phyloP scores from a whole-genome alignment of 2,113 vertebrate genomes.

The Proterorhinus semilunaris region DNA sequence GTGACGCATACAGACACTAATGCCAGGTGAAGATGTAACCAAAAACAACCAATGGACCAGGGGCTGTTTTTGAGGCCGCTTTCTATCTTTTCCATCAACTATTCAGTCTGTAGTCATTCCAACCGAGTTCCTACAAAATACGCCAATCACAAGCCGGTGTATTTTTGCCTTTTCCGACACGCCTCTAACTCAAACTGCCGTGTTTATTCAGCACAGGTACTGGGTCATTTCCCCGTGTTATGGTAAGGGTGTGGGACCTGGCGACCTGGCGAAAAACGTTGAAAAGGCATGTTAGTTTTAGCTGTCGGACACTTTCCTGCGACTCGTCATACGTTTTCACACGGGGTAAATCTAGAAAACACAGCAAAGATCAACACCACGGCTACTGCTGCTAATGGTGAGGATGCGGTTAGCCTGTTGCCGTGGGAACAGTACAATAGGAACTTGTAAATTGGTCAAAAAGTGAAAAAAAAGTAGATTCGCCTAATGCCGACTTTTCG shows the following conservation, averaged over 20 bases:
- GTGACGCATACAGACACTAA: too few species aligned
- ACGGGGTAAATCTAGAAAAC: neutral
- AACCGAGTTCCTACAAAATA: too few species aligned
- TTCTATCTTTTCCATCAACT: too few species aligned
- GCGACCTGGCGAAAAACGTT: neutral
- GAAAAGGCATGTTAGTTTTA: slow-evolving; percentile 2
- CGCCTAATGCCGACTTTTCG: too few species aligned
- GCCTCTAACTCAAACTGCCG: neutral
- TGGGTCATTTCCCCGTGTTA: neutral
- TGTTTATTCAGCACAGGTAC: neutral
- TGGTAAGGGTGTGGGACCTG: neutral
- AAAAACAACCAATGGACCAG: too few species aligned
- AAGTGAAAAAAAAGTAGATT: too few species aligned
- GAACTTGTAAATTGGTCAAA: too few species aligned
- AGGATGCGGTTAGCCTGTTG: neutral
- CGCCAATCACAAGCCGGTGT: too few species aligned
- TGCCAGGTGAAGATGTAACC: too few species aligned
- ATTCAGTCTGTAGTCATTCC: too few species aligned
- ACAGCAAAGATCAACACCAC: neutral
- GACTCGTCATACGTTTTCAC: slow-evolving; percentile 11
- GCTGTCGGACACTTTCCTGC: slow-evolving; percentile 13
- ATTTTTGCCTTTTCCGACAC: neutral
- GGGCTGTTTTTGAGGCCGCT: too few species aligned
- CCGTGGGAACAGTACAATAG: neutral
- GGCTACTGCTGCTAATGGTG: neutral